Evolutionary conservation across 2,113 vertebrate genomes (phyloP), one percentile per base, ranked within the genome.

Genomic region (Hyaena hyaena): DNA sequence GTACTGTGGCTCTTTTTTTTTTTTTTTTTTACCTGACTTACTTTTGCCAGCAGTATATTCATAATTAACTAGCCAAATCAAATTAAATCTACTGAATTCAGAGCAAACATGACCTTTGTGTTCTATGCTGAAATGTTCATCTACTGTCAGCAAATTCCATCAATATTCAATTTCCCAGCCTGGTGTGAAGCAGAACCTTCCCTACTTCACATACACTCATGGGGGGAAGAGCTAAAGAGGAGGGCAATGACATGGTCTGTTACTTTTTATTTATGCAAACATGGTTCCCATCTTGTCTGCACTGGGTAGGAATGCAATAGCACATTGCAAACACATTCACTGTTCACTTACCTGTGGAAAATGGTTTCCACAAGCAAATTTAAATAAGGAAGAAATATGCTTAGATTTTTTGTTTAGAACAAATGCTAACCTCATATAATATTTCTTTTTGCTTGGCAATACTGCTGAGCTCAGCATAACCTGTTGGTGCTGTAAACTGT

Each of bases 181-280:
- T 48, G 23, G 17, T 84, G 71, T 80, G 33, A 80, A 76, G 69
- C 76, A 80, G 43, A 93, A 73, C 48, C 35, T 71, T 66, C 7
- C 43, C 7, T 1, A 86, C 15, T 33, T 23, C 48, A 63, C 14
- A 55, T 39, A 43, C 3, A 74, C 12, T 79, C 61, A 24, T 1
- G 35, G n/a, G 19, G 24, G 87, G 48, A 90, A 31, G 26, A 69
- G 14, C 55, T 73, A 81, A 45, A 83, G 21, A 93, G 43, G 83
- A 90, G 66, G 80, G 24, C 63, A 53, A 69, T 50, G 79, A 35
- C 69, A 94, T 92, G 93, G 65, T 87, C 87, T 65, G 35, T 45
- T 43, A 31, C 65, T 88, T 97, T 80, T 94, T 95, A 94, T 96
- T 98, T 90, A 93, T 88, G 85, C 80, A 94, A 97, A 95, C 84